Conservation (phyloP, 1,140 invertebrate genomes). For the Cotesia vestalis region DNA sequence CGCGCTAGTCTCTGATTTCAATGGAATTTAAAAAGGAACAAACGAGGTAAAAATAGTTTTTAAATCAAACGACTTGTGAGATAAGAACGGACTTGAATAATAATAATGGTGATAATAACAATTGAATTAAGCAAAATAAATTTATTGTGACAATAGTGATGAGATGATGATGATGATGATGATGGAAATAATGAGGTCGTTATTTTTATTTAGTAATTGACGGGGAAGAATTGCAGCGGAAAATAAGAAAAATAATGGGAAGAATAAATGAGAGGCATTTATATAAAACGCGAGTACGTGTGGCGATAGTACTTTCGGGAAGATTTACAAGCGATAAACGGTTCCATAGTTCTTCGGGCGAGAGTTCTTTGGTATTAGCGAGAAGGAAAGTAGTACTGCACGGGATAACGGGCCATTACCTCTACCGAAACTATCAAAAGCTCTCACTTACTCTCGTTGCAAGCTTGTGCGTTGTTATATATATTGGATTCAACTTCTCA, state of each 20-base stretch:
- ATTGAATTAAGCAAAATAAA: no score
- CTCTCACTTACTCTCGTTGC: no score
- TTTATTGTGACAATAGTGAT: no score
- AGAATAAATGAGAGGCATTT: slow-evolving; percentile 14
- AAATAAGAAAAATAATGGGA: not conserved
- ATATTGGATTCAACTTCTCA: not conserved
- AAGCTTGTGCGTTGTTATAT: no score
- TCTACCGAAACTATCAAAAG: not conserved
- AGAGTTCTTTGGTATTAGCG: slow-evolving; percentile 11
- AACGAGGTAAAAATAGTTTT: not conserved
- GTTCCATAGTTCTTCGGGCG: slow-evolving; percentile 30
- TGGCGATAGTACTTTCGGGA: slow-evolving; percentile 27
- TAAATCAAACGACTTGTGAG: slow-evolving; percentile 6
- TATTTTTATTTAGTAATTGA: no score
- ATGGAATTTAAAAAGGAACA: not conserved
- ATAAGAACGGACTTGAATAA: not conserved
- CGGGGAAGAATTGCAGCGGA: not conserved
- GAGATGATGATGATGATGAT: no score
- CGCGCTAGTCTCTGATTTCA: slow-evolving; percentile 36
- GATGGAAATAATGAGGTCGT: no score
- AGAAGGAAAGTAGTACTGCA: not conserved
- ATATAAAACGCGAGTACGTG: slow-evolving; percentile 1
- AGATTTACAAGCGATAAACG: slow-evolving; percentile 42
- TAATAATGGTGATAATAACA: not conserved
- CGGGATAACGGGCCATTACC: slow-evolving; percentile 37